A percentile compares a stretch with the other conserved stretches of the same genome.
Conservation (phyloP, 2,888 invertebrate species). For the Cephus pulcher region DNA sequence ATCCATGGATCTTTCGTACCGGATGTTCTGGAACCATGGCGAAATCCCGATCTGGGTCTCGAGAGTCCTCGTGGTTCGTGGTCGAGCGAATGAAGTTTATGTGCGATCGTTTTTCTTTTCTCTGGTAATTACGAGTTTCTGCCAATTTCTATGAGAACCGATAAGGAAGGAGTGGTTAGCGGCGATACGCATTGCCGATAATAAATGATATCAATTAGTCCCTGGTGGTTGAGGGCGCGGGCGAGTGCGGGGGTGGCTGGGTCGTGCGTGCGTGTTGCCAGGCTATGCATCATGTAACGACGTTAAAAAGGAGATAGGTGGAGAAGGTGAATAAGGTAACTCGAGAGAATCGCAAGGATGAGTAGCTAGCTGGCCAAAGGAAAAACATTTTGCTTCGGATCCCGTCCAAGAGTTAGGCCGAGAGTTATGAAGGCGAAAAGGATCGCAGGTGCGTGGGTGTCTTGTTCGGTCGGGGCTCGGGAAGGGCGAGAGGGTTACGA, state of each 20-base stretch:
- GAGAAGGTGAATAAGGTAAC: neutral
- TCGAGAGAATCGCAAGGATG: neutral
- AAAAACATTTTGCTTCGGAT: neutral
- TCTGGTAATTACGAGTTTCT: too few species aligned
- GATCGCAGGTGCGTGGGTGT: conserved; percentile 43
- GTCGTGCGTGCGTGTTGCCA: conserved; percentile 52
- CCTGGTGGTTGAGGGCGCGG: conserved; percentile 39
- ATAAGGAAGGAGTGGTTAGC: too few species aligned
- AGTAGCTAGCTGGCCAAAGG: neutral
- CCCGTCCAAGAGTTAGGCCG: conserved; percentile 13
- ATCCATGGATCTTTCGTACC: conserved; percentile 27
- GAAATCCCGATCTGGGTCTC: neutral
- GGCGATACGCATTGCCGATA: conserved; percentile 29
- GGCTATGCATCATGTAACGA: conserved; percentile 50
- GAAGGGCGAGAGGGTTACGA: conserved; percentile 28
- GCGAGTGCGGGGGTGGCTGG: conserved; percentile 50
- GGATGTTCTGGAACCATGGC: neutral
- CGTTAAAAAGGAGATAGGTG: conserved; percentile 7
- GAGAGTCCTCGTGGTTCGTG: too few species aligned
- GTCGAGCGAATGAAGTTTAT: too few species aligned
- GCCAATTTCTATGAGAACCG: too few species aligned
- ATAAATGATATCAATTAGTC: conserved; percentile 56
- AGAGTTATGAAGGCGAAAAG: conserved; percentile 41
- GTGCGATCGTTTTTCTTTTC: too few species aligned
- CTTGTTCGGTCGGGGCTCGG: neutral